These are phyloP conservation scores for Leptothorax acervorum DNA, from an alignment of 2,888 invertebrate species.

Conservation along the genomic window DNA sequence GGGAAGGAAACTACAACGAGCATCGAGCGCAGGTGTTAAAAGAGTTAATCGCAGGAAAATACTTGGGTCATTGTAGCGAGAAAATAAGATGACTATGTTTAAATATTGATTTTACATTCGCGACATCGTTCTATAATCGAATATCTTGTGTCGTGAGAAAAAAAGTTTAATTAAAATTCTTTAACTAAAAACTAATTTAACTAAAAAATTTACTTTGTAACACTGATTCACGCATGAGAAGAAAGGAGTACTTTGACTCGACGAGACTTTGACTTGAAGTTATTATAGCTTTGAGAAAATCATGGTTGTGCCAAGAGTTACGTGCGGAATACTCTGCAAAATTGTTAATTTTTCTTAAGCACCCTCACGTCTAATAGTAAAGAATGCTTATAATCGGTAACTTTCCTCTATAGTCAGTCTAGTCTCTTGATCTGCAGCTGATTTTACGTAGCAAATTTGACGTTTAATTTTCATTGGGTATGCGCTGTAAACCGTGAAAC, in stretches of 20 bases:
- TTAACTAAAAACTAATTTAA: no score
- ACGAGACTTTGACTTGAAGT: background rate
- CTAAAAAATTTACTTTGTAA: background rate
- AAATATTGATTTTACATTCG: background rate
- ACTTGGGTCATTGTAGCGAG: background rate
- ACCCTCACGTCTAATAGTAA: background rate
- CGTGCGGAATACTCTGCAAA: background rate
- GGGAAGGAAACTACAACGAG: background rate
- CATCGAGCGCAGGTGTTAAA: background rate
- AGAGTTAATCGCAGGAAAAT: constrained; percentile 27
- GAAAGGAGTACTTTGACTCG: background rate
- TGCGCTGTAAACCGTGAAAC: constrained; percentile 3
- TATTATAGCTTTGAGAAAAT: background rate
- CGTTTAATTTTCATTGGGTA: constrained; percentile 25
- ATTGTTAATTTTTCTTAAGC: background rate
- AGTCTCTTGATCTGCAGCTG: background rate
- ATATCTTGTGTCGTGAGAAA: background rate
- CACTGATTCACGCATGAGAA: background rate
- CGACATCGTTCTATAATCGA: background rate
- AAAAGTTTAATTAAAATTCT: background rate
- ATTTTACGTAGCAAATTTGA: background rate
- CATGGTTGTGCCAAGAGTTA: background rate
- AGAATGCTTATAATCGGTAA: background rate
- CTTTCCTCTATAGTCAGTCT: background rate
- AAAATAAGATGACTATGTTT: background rate